Evolutionary conservation across 2,113 vertebrate species (phyloP), one percentile per base, ranked within the genome.

Genomic region (Planiliza haematocheilus): DNA sequence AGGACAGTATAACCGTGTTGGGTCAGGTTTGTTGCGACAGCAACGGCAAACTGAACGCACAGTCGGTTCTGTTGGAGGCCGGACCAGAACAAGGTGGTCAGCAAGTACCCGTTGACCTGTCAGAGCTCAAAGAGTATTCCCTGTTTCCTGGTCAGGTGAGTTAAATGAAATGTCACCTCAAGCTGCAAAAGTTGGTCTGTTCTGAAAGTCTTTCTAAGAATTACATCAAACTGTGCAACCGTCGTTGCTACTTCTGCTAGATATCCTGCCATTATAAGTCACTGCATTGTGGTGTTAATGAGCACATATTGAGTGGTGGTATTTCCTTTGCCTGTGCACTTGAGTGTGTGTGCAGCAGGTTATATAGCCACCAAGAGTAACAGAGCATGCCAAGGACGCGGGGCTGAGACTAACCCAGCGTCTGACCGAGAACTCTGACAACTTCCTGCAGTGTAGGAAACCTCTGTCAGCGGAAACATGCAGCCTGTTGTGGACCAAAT

Each of bases 71-170:
- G 62, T 79, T 98, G 7, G 94, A 96, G 82, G 95, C 96, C 0
- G 95, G 97, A 59, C 91, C 87, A 13, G 95, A 96, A 1, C 94
- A 93, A 42, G 92, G 88, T 0, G 97, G 96, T 0, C 89, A 91
- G 11, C 93, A 87, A 93, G 62, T 96, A 84, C 0, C 93, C 57
- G 58, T 96, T 86, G 70, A 93, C 58, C 74, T 98, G 1, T 95
- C 95, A 0, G 95, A 97, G 50, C 94, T 98, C 0, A 86, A 74
- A 18, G 95, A 97, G 50, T 98, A 94, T 71, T 97, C 96, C 2
- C 90, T 99, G 7, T 98, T 99, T 83, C 97, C 97, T 0, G 97
- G 97, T 8, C 97, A 98, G 95, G 97, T 99, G 63, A 73, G 85
- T 49, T 67, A 9, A 81, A 38, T 9, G 10, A 56, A 18, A 38